A percentile compares a stretch with the other conserved stretches of the same genome.
Evolutionary conservation across 2,888 invertebrate species (phyloP).

Genomic region (Standfussiana lucernea): DNA sequence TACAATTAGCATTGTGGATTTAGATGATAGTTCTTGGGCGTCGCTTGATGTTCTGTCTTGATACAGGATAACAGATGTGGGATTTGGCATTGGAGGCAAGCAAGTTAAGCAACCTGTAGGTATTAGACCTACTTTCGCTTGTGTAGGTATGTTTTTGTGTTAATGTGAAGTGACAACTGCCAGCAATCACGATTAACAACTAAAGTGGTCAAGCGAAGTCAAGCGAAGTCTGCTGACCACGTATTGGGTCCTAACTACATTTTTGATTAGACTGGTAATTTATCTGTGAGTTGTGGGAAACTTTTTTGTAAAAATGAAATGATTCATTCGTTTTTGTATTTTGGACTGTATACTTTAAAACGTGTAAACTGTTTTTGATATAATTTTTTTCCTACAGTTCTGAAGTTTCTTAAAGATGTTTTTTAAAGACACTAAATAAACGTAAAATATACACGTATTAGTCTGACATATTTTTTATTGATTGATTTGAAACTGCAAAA

Average conservation of each 20-base stretch:
- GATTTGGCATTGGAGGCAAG: not conserved
- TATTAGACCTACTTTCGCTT: not conserved
- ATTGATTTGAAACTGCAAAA: not conserved
- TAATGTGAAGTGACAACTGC: not conserved
- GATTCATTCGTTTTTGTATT: not conserved
- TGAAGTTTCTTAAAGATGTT: not conserved
- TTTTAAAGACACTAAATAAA: not conserved
- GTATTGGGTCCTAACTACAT: no score
- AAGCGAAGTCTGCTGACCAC: not conserved
- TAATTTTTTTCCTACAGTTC: not conserved
- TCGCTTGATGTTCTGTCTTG: not conserved
- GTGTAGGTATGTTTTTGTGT: not conserved
- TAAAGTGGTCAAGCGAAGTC: not conserved
- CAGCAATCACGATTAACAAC: conserved; percentile 1
- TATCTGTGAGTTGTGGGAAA: not conserved
- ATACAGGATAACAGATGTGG: not conserved
- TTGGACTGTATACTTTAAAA: not conserved
- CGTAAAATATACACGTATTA: not conserved
- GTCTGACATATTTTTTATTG: not conserved
- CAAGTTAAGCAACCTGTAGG: not conserved
- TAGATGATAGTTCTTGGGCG: not conserved
- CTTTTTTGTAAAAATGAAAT: not conserved
- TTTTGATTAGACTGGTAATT: not conserved
- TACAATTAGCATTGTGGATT: conserved; percentile 29
- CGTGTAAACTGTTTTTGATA: not conserved